These are phyloP conservation scores for Microdon myrmicae DNA, from an alignment of 2,888 invertebrate species.

Conservation along the genomic window DNA sequence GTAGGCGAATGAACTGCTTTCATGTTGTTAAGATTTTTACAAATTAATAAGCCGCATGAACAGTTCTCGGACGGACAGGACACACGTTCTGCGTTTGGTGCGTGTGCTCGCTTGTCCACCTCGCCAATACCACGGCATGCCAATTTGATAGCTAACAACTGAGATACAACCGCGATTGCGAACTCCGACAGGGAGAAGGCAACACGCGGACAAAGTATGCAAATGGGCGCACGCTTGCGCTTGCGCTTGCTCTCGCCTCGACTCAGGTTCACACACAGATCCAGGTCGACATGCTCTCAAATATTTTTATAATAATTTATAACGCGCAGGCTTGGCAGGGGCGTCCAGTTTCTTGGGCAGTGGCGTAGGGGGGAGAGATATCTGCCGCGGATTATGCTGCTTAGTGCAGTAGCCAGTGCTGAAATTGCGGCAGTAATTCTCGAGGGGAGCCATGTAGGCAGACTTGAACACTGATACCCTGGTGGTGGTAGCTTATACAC, in stretches of 20 bases:
- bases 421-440: slow-evolving; percentile 16
- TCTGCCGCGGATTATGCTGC: slow-evolving; percentile 12
- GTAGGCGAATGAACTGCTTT: slow-evolving; percentile 37
- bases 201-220: slow-evolving; percentile 26
- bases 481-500: neutral
- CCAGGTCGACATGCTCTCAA: slow-evolving; percentile 52
- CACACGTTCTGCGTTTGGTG: slow-evolving; percentile 34
- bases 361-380: neutral
- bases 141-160: slow-evolving; percentile 52
- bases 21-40: slow-evolving; percentile 49
- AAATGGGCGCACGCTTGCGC: slow-evolving; percentile 29
- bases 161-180: slow-evolving; percentile 48
- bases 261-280: slow-evolving; percentile 32
- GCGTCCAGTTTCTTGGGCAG: neutral
- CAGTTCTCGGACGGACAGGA: slow-evolving; percentile 30
- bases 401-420: slow-evolving; percentile 42
- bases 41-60: slow-evolving; percentile 51
- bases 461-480: slow-evolving; percentile 30
- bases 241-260: slow-evolving; percentile 10
- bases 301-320: slow-evolving; percentile 53
- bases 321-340: slow-evolving; percentile 21
- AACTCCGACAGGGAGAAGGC: slow-evolving; percentile 35
- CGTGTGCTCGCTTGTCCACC: slow-evolving; percentile 42
- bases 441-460: slow-evolving; percentile 50
- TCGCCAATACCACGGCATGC: slow-evolving; percentile 43